Conservation (phyloP, 2,113 vertebrate genomes). For the Labeo catla region DNA sequence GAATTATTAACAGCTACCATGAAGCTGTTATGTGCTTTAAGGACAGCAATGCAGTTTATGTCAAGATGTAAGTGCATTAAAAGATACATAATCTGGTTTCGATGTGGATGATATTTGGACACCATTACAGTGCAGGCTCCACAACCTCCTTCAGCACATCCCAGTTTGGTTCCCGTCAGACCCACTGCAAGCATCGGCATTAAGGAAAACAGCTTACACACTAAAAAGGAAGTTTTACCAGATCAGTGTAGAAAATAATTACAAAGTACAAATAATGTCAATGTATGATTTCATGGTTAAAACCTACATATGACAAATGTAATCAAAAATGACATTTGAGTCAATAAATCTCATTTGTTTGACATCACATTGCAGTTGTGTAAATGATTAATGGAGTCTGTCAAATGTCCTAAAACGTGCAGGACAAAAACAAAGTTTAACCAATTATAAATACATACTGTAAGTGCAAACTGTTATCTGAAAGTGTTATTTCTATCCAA, state of each 20-base stretch:
- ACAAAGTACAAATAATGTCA: background rate
- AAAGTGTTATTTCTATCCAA: background rate
- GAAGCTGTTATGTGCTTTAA: background rate
- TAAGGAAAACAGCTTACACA: conserved; percentile 68
- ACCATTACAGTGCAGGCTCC: conserved; percentile 96
- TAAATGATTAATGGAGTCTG: background rate
- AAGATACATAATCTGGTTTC: conserved; percentile 88
- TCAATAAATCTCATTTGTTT: background rate
- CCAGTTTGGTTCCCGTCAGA: conserved; percentile 89
- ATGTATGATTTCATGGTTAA: background rate
- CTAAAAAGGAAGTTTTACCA: background rate
- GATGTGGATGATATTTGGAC: conserved; percentile 80
- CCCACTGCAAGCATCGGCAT: conserved; percentile 78
- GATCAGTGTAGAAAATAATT: background rate
- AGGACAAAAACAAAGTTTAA: conserved; percentile 11
- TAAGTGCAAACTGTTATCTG: background rate
- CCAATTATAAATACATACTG: background rate
- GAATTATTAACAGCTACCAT: background rate
- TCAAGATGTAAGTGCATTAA: conserved; percentile 41
- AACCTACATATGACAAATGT: background rate
- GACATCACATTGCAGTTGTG: background rate
- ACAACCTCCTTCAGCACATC: conserved; percentile 93
- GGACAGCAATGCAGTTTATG: background rate
- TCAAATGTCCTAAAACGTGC: background rate
- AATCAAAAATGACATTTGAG: background rate